phyloP scores from a whole-genome alignment of 2,888 invertebrate species.

The Melanostoma mellinum region DNA sequence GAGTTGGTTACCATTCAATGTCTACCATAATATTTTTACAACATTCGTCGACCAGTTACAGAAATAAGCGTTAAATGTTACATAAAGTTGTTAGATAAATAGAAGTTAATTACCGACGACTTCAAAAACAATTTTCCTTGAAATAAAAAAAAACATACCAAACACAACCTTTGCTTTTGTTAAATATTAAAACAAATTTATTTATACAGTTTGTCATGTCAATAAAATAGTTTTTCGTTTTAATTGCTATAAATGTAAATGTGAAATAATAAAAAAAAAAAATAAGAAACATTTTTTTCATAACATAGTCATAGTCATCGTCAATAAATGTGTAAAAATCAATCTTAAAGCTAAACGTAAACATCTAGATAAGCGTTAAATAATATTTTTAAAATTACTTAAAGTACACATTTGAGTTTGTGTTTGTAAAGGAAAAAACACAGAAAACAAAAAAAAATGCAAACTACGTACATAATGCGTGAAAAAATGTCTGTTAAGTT shows the following conservation, averaged over 20 bases:
- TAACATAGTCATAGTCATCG: constrained; percentile 31
- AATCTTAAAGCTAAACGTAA: constrained; percentile 69
- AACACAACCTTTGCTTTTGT: background rate
- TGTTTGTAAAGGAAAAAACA: constrained; percentile 52
- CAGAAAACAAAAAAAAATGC: constrained; percentile 52
- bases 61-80: too few species aligned
- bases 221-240: constrained; percentile 61
- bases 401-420: constrained; percentile 69
- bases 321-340: constrained; percentile 49
- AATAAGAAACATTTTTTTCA: constrained; percentile 42
- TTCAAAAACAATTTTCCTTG: too few species aligned
- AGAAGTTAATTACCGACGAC: too few species aligned
- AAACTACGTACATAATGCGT: constrained; percentile 58
- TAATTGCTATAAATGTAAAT: constrained; percentile 60
- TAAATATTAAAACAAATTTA: constrained; percentile 43
- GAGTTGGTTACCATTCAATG: too few species aligned
- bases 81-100: too few species aligned
- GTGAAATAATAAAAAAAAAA: constrained; percentile 46
- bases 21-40: too few species aligned
- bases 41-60: too few species aligned
- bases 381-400: constrained; percentile 65
- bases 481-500: constrained; percentile 20
- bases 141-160: background rate
- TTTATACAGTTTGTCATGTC: constrained; percentile 66
- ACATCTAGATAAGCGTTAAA: constrained; percentile 72